Evolutionary conservation across 2,113 vertebrate species (phyloP).

Genomic region (Orycteropus afer): DNA sequence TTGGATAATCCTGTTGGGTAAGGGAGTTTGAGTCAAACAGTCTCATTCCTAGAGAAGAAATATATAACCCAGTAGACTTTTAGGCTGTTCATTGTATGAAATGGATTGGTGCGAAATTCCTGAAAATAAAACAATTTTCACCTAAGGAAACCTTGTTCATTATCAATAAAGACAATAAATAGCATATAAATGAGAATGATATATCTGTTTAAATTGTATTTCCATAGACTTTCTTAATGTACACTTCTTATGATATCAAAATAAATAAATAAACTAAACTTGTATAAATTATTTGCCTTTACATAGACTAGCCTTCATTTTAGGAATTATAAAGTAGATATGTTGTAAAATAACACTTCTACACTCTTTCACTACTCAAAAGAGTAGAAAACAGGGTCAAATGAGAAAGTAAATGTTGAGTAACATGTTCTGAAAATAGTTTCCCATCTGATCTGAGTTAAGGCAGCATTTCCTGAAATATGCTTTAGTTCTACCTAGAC

Average conservation of each 20-base stretch:
- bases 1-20: not conserved
- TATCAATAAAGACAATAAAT: not conserved
- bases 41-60: not conserved
- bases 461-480: too few species aligned
- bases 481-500: not conserved
- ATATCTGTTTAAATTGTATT: not conserved
- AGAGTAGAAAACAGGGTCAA: not conserved
- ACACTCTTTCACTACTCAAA: not conserved
- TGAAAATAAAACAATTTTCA: conserved; percentile 36
- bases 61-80: not conserved
- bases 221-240: not conserved
- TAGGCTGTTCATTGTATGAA: not conserved
- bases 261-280: not conserved
- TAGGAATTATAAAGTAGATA: conserved; percentile 16
- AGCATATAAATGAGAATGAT: not conserved
- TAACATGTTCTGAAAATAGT: not conserved
- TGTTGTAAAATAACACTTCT: not conserved
- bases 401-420: not conserved
- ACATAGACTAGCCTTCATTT: not conserved
- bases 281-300: not conserved
- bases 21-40: not conserved
- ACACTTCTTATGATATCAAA: not conserved
- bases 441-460: not conserved
- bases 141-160: not conserved
- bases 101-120: not conserved